Evolutionary conservation across 2,888 invertebrate genomes (phyloP).

Genomic region (Amphimallon solstitiale): DNA sequence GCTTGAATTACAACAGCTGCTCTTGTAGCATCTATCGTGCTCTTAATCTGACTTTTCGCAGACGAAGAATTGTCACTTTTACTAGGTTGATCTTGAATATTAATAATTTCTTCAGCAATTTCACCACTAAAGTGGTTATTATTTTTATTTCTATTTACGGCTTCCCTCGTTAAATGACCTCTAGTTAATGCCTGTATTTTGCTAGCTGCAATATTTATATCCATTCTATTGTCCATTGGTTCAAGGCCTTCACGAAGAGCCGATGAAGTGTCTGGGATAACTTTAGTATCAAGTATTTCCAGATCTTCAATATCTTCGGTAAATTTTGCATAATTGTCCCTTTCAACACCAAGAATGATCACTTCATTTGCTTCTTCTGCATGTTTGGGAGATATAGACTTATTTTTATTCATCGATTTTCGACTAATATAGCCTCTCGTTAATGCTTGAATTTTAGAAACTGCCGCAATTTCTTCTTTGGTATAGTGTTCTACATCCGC

Average conservation of each 20-base stretch:
- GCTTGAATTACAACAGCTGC: conserved; percentile 47
- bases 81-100: too few species aligned
- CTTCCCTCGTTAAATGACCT: conserved; percentile 69
- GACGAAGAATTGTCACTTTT: too few species aligned
- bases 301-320: background rate
- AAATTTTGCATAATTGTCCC: background rate
- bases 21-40: conserved; percentile 1
- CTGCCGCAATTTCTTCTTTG: background rate
- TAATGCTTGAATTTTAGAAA: conserved; percentile 12
- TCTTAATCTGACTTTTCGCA: too few species aligned
- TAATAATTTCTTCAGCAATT: too few species aligned
- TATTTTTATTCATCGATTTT: conserved; percentile 1
- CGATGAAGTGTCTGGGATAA: background rate
- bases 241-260: background rate
- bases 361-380: too few species aligned
- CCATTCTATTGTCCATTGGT: background rate
- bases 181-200: conserved; percentile 74
- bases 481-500: background rate
- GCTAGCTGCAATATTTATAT: conserved; percentile 67
- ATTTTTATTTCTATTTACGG: background rate
- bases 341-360: too few species aligned
- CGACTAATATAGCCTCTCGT: conserved; percentile 5
- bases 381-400: background rate
- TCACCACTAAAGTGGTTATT: too few species aligned
- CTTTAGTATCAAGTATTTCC: background rate